phyloP scores from a whole-genome alignment of 2,797 vertebrate genomes.

The Chaunax sp. region DNA sequence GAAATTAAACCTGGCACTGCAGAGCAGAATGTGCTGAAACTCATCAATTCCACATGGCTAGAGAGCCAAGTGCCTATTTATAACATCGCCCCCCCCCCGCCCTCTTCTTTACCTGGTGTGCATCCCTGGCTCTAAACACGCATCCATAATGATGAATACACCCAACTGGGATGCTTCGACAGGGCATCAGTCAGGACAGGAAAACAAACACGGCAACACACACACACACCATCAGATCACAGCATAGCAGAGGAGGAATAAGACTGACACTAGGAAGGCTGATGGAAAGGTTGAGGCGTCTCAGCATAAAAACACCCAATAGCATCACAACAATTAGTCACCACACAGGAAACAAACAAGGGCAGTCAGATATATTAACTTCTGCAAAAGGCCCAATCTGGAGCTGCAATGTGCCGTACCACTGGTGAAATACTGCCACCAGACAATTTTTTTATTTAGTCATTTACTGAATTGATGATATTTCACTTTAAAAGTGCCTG shows the following conservation, averaged over 20 bases:
- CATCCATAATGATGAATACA: conserved; percentile 81
- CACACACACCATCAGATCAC: conserved; percentile 65
- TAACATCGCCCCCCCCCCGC: conserved; percentile 56
- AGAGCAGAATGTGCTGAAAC: conserved; percentile 84
- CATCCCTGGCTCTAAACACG: conserved; percentile 78
- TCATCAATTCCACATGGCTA: conserved; percentile 86
- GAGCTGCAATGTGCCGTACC: conserved; percentile 48
- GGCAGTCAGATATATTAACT: conserved; percentile 67
- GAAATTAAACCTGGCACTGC: conserved; percentile 84
- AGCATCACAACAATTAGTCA: conserved; percentile 72
- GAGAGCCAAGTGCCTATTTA: conserved; percentile 84
- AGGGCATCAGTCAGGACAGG: conserved; percentile 81
- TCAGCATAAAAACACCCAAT: conserved; percentile 71
- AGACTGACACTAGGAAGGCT: conserved; percentile 72
- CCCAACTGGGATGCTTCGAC: conserved; percentile 75
- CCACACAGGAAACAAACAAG: conserved; percentile 65
- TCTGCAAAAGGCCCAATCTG: conserved; percentile 55
- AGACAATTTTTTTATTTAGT: conserved; percentile 43
- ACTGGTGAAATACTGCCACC: conserved; percentile 52
- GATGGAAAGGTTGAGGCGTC: conserved; percentile 73
- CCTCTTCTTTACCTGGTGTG: conserved; percentile 78
- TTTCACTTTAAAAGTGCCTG: conserved; percentile 49
- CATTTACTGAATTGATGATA: conserved; percentile 55
- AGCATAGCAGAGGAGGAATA: conserved; percentile 63
- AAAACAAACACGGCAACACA: conserved; percentile 73